These are phyloP conservation scores for Drosophila infuscata DNA, from an alignment of 2,888 invertebrate species.

Conservation along the genomic window DNA sequence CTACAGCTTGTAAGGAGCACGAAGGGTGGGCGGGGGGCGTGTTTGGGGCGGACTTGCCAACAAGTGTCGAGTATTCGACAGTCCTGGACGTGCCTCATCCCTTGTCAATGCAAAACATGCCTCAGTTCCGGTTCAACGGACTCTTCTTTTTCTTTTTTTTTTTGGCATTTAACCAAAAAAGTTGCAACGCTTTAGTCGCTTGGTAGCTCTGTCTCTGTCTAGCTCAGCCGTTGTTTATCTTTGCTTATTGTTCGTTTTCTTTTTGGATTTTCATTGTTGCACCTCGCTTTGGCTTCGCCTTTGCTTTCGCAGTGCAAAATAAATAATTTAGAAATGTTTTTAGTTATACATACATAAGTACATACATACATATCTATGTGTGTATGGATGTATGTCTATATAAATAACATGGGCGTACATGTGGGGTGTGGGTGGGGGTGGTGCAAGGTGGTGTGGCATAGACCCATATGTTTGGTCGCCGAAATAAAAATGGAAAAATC, in stretches of 20 bases:
- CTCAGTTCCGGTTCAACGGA: conserved; percentile 58
- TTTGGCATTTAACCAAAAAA: conserved; percentile 50
- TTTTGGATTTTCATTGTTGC: conserved; percentile 56
- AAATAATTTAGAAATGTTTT: conserved; percentile 40
- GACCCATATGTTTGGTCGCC: not conserved
- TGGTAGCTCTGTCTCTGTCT: conserved; percentile 10
- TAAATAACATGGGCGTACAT: not conserved
- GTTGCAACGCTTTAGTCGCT: conserved; percentile 41
- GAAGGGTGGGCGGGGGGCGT: not conserved
- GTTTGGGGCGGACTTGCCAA: conserved; percentile 24
- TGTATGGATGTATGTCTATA: not conserved
- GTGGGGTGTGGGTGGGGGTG: not conserved
- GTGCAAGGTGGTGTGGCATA: not conserved
- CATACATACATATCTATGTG: too few species aligned
- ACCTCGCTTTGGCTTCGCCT: conserved; percentile 40
- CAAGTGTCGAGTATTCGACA: conserved; percentile 40
- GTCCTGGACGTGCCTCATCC: conserved; percentile 28
- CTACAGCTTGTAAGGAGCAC: conserved; percentile 2
- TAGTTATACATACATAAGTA: conserved; percentile 4
- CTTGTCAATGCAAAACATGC: conserved; percentile 17
- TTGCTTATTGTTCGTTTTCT: conserved; percentile 36
- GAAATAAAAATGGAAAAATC: not conserved
- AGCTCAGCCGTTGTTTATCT: conserved; percentile 16
- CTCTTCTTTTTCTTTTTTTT: conserved; percentile 10
- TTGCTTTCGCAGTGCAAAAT: conserved; percentile 40